Percentiles rank a stretch among this genome's conserved stretches.
Evolutionary conservation across 2,888 invertebrate genomes (phyloP).

Genomic region (Limnephilus lunatus): DNA sequence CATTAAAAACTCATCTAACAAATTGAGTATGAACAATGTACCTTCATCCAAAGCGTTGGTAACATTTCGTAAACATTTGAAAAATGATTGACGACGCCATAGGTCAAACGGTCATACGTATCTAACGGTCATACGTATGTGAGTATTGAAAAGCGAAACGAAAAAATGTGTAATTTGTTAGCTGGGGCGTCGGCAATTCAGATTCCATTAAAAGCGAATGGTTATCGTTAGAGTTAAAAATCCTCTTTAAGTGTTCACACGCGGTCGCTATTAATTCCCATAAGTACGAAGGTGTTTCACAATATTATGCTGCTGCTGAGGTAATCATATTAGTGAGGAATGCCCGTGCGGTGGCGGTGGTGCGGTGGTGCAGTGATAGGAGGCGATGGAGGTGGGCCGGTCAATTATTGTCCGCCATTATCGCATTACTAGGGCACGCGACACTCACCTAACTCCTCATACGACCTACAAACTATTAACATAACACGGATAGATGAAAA

Average conservation of each 20-base stretch:
- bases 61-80: constrained; percentile 39
- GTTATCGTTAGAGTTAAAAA: constrained; percentile 53
- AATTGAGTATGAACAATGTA: background rate
- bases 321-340: constrained; percentile 53
- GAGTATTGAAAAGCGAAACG: constrained; percentile 44
- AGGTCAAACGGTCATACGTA: constrained; percentile 50
- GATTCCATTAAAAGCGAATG: constrained; percentile 62
- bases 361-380: background rate
- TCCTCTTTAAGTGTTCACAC: constrained; percentile 58
- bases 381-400: background rate
- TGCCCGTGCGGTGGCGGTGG: constrained; percentile 30
- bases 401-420: background rate
- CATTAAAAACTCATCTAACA: constrained; percentile 40
- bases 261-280: constrained; percentile 61
- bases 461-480: background rate
- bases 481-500: background rate
- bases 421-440: constrained; percentile 16
- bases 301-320: constrained; percentile 45
- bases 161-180: constrained; percentile 37
- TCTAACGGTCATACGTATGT: too few species aligned
- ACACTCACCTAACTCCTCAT: background rate
- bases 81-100: constrained; percentile 47
- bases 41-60: background rate
- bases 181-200: constrained; percentile 54
- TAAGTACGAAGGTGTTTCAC: constrained; percentile 56